phyloP scores from a whole-genome alignment of 1,140 invertebrate genomes.

The Bombus sylvicola region DNA sequence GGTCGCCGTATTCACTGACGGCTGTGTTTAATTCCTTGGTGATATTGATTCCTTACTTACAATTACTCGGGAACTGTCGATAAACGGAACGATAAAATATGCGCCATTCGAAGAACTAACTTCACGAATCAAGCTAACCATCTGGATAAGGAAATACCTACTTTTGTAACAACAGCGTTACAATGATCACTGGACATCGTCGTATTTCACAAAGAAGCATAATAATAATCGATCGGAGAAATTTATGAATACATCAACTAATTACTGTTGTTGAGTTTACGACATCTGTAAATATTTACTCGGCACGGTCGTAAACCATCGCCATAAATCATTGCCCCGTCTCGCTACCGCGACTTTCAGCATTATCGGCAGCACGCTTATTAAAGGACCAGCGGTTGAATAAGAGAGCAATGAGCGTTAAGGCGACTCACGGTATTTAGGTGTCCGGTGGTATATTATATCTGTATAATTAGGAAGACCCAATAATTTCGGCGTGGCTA shows the following conservation, averaged over 20 bases:
- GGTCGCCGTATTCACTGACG: constrained; percentile 1
- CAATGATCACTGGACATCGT: not conserved
- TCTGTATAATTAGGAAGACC: constrained; percentile 24
- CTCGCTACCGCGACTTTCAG: constrained; percentile 2
- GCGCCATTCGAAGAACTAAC: too few relatives aligned
- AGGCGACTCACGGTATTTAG: constrained; percentile 3
- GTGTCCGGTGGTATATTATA: not conserved
- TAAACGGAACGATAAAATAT: not conserved
- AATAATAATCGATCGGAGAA: constrained; percentile 13
- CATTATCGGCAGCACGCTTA: constrained; percentile 24
- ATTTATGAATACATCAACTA: constrained; percentile 41
- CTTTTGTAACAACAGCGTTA: not conserved
- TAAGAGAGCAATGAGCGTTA: constrained; percentile 16
- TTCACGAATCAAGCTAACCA: too few relatives aligned
- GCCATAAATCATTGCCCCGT: constrained; percentile 19
- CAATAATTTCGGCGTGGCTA: not conserved
- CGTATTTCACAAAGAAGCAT: not conserved
- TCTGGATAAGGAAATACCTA: too few relatives aligned
- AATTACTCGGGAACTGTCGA: not conserved
- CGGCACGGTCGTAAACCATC: constrained; percentile 16
- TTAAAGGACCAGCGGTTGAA: not conserved
- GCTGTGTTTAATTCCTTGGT: not conserved
- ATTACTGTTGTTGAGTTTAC: constrained; percentile 34
- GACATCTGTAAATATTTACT: constrained; percentile 49
- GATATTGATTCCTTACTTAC: constrained; percentile 12